phyloP scores from a whole-genome alignment of 2,797 vertebrate species.

The Lithobates sylvaticus region DNA sequence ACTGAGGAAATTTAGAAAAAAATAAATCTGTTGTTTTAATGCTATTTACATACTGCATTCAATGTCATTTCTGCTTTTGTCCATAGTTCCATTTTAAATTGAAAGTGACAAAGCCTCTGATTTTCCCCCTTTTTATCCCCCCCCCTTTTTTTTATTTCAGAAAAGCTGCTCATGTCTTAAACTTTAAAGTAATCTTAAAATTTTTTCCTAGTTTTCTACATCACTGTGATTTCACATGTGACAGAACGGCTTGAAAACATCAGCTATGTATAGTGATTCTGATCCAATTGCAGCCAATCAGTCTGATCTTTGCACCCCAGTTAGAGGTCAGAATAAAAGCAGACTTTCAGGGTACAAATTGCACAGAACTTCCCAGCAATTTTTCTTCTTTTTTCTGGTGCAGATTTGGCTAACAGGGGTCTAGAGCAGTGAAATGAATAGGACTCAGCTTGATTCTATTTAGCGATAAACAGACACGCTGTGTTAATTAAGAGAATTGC shows the following conservation, averaged over 20 bases:
- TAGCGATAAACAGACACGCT: constrained; percentile 74
- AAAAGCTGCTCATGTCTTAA: too few species aligned
- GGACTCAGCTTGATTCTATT: constrained; percentile 70
- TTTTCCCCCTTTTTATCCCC: too few species aligned
- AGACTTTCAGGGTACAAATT: background rate
- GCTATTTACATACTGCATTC: too few species aligned
- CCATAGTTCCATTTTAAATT: too few species aligned
- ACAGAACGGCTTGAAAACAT: too few species aligned
- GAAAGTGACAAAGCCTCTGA: too few species aligned
- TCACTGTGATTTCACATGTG: background rate
- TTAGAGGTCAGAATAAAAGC: constrained; percentile 26
- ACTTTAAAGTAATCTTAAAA: too few species aligned
- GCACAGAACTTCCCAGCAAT: constrained; percentile 17
- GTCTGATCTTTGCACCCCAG: background rate
- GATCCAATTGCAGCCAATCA: background rate
- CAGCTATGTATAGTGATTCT: background rate
- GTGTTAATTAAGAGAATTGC: constrained; percentile 82
- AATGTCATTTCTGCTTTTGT: too few species aligned
- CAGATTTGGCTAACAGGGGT: constrained; percentile 66
- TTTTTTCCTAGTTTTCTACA: background rate
- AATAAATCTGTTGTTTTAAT: too few species aligned
- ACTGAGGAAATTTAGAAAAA: too few species aligned
- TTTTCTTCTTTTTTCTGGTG: constrained; percentile 48
- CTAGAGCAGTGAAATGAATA: constrained; percentile 70
- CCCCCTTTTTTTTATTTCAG: too few species aligned